Conservation (phyloP, 1,140 invertebrate species). For the Teleopsis dalmanni region DNA sequence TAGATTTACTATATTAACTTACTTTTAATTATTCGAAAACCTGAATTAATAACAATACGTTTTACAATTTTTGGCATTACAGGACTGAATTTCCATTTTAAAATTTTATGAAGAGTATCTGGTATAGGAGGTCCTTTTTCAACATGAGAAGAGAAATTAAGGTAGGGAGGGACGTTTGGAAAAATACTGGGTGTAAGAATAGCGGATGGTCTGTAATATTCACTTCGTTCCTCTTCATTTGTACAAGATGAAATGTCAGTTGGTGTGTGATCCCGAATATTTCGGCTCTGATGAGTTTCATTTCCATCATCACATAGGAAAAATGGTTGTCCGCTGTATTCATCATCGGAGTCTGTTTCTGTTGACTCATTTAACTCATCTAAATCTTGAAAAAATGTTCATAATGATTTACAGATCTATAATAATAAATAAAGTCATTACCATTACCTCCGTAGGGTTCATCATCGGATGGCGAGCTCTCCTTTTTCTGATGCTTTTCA, state of each 20-base stretch:
- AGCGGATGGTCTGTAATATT: slow-evolving; percentile 27
- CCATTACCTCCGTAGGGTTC: slow-evolving; percentile 31
- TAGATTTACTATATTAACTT: slow-evolving; percentile 32
- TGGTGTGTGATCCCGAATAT: slow-evolving; percentile 20
- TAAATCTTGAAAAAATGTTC: slow-evolving; percentile 23
- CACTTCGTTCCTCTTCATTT: slow-evolving; percentile 22
- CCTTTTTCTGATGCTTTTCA: background rate
- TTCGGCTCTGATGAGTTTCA: slow-evolving; percentile 30
- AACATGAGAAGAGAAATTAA: slow-evolving; percentile 74
- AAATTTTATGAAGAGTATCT: slow-evolving; percentile 57
- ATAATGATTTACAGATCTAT: no score
- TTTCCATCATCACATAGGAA: slow-evolving; percentile 26
- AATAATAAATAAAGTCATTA: background rate
- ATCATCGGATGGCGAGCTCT: slow-evolving; percentile 20
- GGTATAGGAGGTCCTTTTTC: slow-evolving; percentile 59
- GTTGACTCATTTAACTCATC: slow-evolving; percentile 36
- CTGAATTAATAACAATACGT: slow-evolving; percentile 72
- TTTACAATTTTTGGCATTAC: slow-evolving; percentile 85
- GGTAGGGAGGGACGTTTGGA: slow-evolving; percentile 78
- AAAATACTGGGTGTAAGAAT: slow-evolving; percentile 70
- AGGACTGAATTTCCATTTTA: slow-evolving; percentile 87
- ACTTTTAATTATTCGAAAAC: slow-evolving; percentile 77
- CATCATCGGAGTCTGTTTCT: slow-evolving; percentile 38
- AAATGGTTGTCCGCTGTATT: slow-evolving; percentile 33
- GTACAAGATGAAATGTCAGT: slow-evolving; percentile 26